phyloP scores from a whole-genome alignment of 2,797 vertebrate species.

The Pipistrellus pygmaeus region DNA sequence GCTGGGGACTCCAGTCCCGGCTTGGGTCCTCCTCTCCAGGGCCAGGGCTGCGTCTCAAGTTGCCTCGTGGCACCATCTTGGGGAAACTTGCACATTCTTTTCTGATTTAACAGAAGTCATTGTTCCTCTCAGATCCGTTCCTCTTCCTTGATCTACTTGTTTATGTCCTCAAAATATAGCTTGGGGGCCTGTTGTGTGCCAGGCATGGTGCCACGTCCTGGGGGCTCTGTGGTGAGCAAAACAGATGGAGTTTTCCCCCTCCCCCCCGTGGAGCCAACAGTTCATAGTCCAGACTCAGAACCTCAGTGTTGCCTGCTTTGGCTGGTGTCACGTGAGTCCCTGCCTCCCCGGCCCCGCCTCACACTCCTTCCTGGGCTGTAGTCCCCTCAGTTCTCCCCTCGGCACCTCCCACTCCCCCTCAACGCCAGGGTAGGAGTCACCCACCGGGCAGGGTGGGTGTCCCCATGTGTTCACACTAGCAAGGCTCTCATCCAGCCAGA shows the following conservation, averaged over 20 bases:
- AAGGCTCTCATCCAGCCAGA: neutral
- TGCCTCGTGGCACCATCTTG: fast-evolving
- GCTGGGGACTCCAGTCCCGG: fast-evolving
- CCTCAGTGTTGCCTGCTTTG: neutral
- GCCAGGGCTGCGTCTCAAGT: neutral
- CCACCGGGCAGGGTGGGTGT: neutral
- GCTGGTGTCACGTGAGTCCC: neutral
- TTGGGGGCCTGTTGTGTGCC: neutral
- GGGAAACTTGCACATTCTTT: neutral
- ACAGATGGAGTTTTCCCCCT: neutral
- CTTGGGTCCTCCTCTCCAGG: neutral
- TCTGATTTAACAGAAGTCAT: neutral
- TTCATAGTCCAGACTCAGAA: neutral
- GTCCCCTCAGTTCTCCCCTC: neutral
- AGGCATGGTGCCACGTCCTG: neutral
- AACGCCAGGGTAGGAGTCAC: neutral
- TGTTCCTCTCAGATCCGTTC: neutral
- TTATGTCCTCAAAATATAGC: neutral
- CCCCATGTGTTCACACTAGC: neutral
- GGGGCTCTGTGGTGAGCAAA: neutral
- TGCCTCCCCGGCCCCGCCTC: neutral
- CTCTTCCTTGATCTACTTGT: neutral
- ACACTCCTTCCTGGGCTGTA: neutral
- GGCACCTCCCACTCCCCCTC: fast-evolving
- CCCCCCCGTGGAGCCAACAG: fast-evolving